These are phyloP conservation scores for Nebria brevicollis DNA, from an alignment of 2,888 invertebrate genomes.

Conservation along the genomic window DNA sequence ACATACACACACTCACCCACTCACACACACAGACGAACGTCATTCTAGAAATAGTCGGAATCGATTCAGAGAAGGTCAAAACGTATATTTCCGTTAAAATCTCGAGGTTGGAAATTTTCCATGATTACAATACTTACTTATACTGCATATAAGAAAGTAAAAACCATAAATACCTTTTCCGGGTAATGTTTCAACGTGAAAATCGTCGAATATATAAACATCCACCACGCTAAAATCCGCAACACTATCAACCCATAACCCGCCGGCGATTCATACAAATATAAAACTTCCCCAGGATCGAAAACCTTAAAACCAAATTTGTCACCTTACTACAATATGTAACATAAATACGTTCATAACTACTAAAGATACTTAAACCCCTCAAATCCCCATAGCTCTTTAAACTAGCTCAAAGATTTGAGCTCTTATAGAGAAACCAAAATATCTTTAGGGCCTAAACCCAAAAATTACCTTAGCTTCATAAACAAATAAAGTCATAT, in stretches of 20 bases:
- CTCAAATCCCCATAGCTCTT: not conserved
- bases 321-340: too few species aligned
- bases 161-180: constrained; percentile 77
- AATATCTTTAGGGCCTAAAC: too few species aligned
- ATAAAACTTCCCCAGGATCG: constrained; percentile 90
- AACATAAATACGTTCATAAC: too few species aligned
- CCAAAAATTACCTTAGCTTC: constrained; percentile 73
- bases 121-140: too few species aligned
- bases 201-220: constrained; percentile 75
- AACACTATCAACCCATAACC: constrained; percentile 84
- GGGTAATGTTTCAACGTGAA: constrained; percentile 87
- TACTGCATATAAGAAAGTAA: too few species aligned
- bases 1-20: too few species aligned
- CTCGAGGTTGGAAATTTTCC: too few species aligned
- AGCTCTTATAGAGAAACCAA: too few species aligned
- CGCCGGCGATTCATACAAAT: constrained; percentile 90
- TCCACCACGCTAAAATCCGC: constrained; percentile 82
- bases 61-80: too few species aligned
- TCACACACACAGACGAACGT: too few species aligned
- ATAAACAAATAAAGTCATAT: constrained; percentile 80
- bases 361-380: constrained; percentile 49
- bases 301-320: constrained; percentile 70
- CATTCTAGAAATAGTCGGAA: too few species aligned
- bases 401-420: not conserved
- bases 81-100: too few species aligned